Conservation (phyloP, 2,113 vertebrate genomes). For the Piprites chloris region DNA sequence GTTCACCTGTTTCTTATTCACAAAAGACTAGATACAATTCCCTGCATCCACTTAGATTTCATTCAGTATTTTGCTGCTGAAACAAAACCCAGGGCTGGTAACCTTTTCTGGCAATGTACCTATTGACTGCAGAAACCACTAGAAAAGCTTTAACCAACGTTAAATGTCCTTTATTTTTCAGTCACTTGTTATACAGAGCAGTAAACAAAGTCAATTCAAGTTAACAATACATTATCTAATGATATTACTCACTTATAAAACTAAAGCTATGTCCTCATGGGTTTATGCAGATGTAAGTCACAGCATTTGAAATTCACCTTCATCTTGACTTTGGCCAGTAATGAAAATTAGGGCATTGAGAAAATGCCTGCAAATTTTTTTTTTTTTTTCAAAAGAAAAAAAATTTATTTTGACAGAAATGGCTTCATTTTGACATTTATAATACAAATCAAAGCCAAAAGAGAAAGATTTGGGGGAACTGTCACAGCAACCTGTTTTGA, state of each 20-base stretch:
- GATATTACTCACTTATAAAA: slow-evolving; percentile 3
- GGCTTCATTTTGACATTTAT: slow-evolving; percentile 1
- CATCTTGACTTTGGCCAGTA: not conserved
- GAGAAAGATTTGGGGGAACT: not conserved
- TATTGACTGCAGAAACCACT: not conserved
- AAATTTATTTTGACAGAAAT: not conserved
- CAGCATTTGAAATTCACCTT: not conserved
- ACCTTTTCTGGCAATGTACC: not conserved
- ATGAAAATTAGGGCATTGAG: not conserved
- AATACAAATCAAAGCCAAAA: slow-evolving; percentile 15
- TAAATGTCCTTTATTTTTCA: slow-evolving; percentile 38
- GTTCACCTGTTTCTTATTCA: not conserved
- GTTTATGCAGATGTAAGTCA: not conserved
- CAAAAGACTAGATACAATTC: not conserved
- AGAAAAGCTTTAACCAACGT: not conserved
- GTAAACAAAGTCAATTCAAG: not conserved
- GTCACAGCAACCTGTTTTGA: slow-evolving; percentile 10
- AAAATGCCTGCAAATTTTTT: not conserved
- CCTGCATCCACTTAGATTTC: not conserved
- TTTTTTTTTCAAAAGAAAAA: not conserved
- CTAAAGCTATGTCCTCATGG: not conserved
- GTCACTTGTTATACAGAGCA: not conserved
- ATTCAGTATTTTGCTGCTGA: not conserved
- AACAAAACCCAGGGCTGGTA: not conserved
- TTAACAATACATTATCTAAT: not conserved